Base-by-base conservation (phyloP, 2,797 vertebrate species). In the Acanthurus tractus region DNA sequence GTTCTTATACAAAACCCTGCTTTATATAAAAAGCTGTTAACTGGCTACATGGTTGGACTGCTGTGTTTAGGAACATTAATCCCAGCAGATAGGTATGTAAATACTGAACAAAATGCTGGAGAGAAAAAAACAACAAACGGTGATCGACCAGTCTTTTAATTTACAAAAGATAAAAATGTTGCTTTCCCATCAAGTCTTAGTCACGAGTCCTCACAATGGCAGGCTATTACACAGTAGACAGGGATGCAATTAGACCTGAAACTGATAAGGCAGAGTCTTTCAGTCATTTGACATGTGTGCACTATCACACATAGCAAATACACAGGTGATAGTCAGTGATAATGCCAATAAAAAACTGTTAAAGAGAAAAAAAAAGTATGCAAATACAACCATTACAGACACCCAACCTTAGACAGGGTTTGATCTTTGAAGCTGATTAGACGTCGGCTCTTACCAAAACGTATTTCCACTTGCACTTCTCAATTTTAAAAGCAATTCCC, bases 401-500 rank as follows among this genome's bases (percentile, higher is more conserved):
- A 58, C 58, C 58, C 63, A 52, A 71, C 75, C 72, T 79, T 38
- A 84, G 88, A 85, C 83, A 78, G 63, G 76, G 76, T 75, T 79
- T 93, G 91, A 93, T 92, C 86, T 88, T 87, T 89, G 62, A 57
- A 86, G 83, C 65, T 82, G 86, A 95, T 93, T 91, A 90, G 84
- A 81, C 85, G 84, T 68, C 73, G 48, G 34, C 69, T 88, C 70
- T 88, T 57, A 82, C 84, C 70, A 77, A 76, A 71, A 23, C 75
- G 70, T 68, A 67, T 85, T 90, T 91, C 73, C 86, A 80, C 69
- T 82, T 70, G 46, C 79, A 84, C 78, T 91, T 90, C 88, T 89
- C 78, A 93, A 92, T 95, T 93, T 85, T 83, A 82, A 83, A 94
- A 83, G 72, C 92, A 93, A 93, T 93, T 93, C 78, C 63, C 81